Base-by-base conservation (phyloP, 2,797 vertebrate species). In the Gymnothorax javanicus region DNA sequence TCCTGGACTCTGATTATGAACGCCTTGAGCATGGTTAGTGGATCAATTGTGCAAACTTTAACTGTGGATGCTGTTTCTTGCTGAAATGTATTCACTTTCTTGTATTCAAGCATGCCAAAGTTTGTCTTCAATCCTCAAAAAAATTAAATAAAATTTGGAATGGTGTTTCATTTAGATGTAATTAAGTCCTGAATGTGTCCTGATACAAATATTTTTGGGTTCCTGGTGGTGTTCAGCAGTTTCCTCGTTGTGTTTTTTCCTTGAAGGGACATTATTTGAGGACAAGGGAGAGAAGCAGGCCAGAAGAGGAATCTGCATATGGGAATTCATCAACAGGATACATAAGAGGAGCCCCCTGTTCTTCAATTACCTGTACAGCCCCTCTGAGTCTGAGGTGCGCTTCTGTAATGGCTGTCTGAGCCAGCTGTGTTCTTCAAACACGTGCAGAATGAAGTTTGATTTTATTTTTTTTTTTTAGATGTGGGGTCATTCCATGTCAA, bases 1-100 rank as follows among this genome's bases (percentile, higher is more conserved):
- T 99, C 90, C 96, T 99, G 96, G 98, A 99, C 93, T 99, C 98
- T 0, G 98, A 99, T 94, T 99, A 98, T 52, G 98, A 99, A 93
- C 97, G 98, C 89, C 94, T 99, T 91, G 98, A 99, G 91, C 98
- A 99, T 52, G 98, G 98, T 99, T 94, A 89, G 97, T 96, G 13
- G 7, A 43, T 25, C 71, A 75, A 13, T 33, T 43, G 12, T 12
- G 50, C 2, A 81, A 43, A 81, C 50, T 23, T 81, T n/a, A 81
- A 8, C 27, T 69, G 69, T 77, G 27, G 4, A 85, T 50, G 69
- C 0, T 79, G 56, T 54, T 3, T 13, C 15, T 54, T 81, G 59
- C 84, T 60, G n/a, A 43, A 60, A 88, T 84, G 85, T 43, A 60
- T 81, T 86, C 52, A 81, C 64, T 88, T 82, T 20, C 81, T 52